phyloP scores from a whole-genome alignment of 2,888 invertebrate species.

The Callyntrura sp. region DNA sequence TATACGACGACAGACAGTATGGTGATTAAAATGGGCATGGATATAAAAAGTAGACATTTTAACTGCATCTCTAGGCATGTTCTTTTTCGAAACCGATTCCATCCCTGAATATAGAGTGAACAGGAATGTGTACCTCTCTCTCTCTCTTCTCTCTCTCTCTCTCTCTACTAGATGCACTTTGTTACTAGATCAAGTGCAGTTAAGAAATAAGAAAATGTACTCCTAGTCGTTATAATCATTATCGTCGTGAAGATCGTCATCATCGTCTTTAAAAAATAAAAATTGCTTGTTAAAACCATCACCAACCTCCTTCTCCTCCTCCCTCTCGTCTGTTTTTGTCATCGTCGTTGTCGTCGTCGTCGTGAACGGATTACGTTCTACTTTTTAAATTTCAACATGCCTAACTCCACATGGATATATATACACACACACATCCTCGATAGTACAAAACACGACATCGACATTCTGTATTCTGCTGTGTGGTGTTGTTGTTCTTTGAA shows the following conservation, averaged over 20 bases:
- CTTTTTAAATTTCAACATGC: background rate
- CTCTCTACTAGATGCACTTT: too few species aligned
- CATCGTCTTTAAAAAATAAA: constrained; percentile 15
- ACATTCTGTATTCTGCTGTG: too few species aligned
- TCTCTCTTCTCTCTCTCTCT: too few species aligned
- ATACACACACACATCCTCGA: too few species aligned
- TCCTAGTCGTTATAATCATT: constrained; percentile 19
- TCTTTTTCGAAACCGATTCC: too few species aligned
- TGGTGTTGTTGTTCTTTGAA: constrained; percentile 23
- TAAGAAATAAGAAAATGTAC: constrained; percentile 11
- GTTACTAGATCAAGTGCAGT: background rate
- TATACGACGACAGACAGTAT: background rate
- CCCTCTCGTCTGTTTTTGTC: background rate
- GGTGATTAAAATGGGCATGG: background rate
- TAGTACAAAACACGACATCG: too few species aligned
- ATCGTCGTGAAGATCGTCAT: background rate
- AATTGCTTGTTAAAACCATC: constrained; percentile 42
- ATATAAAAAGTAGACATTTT: background rate
- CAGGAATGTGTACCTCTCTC: too few species aligned
- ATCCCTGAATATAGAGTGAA: too few species aligned
- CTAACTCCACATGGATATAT: background rate
- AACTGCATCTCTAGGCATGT: too few species aligned
- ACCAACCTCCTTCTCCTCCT: constrained; percentile 19
- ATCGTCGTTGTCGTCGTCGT: background rate
- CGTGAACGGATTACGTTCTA: constrained; percentile 48